Evolutionary conservation across 2,888 invertebrate genomes (phyloP).

Genomic region (Acleris sparsana): DNA sequence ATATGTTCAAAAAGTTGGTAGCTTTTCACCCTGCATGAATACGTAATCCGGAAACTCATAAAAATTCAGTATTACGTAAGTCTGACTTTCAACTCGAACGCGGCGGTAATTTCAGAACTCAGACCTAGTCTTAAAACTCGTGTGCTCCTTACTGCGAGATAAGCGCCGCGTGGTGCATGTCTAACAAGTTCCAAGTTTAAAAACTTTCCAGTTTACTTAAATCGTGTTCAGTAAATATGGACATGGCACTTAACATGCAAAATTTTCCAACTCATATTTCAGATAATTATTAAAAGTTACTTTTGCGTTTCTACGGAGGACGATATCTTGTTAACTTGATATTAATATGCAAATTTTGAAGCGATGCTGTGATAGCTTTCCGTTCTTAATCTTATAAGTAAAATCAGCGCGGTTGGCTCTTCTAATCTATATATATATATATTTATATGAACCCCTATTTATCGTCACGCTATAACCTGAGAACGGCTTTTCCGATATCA

Average conservation of each 20-base stretch:
- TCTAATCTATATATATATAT: too few species aligned
- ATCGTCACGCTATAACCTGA: too few species aligned
- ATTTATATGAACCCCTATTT: too few species aligned
- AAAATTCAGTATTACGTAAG: neutral
- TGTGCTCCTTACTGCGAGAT: neutral
- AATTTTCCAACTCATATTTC: conserved; percentile 4
- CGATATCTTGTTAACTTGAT: conserved; percentile 9
- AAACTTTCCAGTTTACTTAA: conserved; percentile 15
- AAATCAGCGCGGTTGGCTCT: neutral
- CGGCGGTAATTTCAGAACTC: neutral
- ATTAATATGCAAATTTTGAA: neutral
- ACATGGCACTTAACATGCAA: conserved; percentile 8
- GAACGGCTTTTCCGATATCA: too few species aligned
- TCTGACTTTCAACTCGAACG: neutral
- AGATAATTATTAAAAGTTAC: neutral
- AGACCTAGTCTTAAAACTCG: conserved; percentile 7
- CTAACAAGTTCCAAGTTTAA: conserved; percentile 8
- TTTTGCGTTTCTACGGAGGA: neutral
- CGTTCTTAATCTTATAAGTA: neutral
- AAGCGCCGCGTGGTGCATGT: conserved; percentile 13
- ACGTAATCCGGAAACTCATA: neutral
- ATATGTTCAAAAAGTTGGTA: too few species aligned
- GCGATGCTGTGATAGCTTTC: neutral
- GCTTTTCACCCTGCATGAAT: too few species aligned
- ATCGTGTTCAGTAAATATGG: conserved; percentile 24